Base-by-base conservation (phyloP, 2,797 vertebrate species). In the Notolabrus celidotus region DNA sequence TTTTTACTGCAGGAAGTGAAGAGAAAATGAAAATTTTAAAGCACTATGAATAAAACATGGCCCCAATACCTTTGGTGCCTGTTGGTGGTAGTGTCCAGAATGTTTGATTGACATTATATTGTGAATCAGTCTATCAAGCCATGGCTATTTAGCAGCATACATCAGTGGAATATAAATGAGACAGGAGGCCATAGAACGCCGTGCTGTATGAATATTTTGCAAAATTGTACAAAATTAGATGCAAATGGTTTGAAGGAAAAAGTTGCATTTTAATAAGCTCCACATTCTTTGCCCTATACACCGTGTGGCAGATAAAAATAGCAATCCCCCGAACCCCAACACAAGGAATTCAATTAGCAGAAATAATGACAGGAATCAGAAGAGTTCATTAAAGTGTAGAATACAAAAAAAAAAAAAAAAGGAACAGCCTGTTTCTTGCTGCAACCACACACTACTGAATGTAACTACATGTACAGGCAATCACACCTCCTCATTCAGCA, bases 1-100 rank as follows among this genome's bases (percentile, higher is more conserved):
- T 36, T 64, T 74, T 31, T n/a, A 31, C 49, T 72, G 77, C 69
- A 80, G 59, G 74, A 89, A 89, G 80, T 85, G 47, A 46, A 72
- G 85, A 65, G 69, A 88, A 88, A 82, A 86, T 77, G 77, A 80
- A 88, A 81, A 59, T 84, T 64, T 86, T 71, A 71, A 83, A 82
- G 71, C 43, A n/a, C 39, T 19, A 88, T 93, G 91, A 94, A 94
- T 93, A 89, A 93, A 93, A 90, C 86, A 94, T 90, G 60, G 43
- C 38, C 45, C n/a, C 39, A 47, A 55, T 65, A 85, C 78, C 84
- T 88, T 87, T 80, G 75, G 74, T 77, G 88, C 73, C 86, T 88
- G 86, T 87, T 84, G 84, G 77, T 75, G 79, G 72, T 71, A 53
- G 76, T 87, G 88, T 93, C 89, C 86, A 67, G 80, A 89, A 89